Percentiles rank a stretch among this genome's conserved stretches.
Evolutionary conservation across 2,797 vertebrate genomes (phyloP).

Genomic region (Cossypha caffra): DNA sequence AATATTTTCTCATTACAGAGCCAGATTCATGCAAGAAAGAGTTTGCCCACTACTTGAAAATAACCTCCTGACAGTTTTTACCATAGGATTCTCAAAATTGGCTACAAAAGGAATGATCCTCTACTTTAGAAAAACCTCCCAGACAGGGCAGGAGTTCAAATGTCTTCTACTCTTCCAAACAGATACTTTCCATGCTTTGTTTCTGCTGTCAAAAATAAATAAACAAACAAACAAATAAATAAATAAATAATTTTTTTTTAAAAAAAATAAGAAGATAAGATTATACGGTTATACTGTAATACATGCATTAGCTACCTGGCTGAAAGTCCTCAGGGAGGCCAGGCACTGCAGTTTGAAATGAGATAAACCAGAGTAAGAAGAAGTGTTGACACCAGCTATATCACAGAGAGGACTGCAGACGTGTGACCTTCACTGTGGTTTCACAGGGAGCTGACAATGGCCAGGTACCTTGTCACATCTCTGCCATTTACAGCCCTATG

Average conservation of each 20-base stretch:
- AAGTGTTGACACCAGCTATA: neutral
- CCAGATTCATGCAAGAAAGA: neutral
- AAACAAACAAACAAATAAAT: neutral
- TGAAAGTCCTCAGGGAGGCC: neutral
- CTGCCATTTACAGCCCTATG: neutral
- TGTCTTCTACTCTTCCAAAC: neutral
- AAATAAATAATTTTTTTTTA: too few relatives aligned
- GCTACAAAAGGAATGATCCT: neutral
- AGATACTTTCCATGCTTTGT: neutral
- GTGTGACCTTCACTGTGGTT: neutral
- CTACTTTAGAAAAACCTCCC: neutral
- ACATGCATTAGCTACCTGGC: neutral
- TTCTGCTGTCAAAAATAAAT: neutral
- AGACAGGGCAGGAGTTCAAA: neutral
- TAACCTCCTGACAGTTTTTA: neutral
- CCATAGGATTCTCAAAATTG: neutral
- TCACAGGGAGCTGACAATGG: neutral
- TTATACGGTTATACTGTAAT: neutral
- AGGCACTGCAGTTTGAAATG: neutral
- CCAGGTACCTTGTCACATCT: neutral
- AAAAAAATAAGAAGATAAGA: neutral
- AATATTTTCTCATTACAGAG: conserved; percentile 35
- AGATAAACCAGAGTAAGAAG: neutral
- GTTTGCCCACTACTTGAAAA: neutral
- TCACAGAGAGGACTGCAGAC: neutral